Evolutionary conservation across 2,797 vertebrate species (phyloP).

Genomic region (Chaetophractus vellerosus): DNA sequence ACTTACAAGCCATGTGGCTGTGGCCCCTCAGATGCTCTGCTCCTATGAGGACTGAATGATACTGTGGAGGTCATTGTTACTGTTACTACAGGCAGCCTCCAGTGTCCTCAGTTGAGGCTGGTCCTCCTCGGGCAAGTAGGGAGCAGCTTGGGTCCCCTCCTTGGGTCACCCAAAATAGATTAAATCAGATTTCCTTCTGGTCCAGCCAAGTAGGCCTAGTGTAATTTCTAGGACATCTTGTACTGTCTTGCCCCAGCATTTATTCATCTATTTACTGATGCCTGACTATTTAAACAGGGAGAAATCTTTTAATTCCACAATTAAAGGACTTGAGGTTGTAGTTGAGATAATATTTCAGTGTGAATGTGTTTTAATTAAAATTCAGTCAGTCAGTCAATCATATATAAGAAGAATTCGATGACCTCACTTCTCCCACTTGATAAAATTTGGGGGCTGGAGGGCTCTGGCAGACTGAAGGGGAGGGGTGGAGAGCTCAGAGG

Average conservation of each 20-base stretch:
- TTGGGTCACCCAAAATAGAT: not conserved
- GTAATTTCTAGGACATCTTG: not conserved
- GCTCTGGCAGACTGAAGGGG: not conserved
- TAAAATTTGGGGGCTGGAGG: not conserved
- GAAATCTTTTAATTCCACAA: constrained; percentile 77
- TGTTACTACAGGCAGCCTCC: not conserved
- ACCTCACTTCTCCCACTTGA: not conserved
- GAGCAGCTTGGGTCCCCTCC: not conserved
- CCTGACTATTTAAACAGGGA: constrained; percentile 67
- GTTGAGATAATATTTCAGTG: constrained; percentile 73
- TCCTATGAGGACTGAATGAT: not conserved
- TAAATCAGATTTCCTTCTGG: not conserved
- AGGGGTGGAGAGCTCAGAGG: not conserved
- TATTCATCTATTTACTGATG: constrained; percentile 68
- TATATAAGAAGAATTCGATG: constrained; percentile 74
- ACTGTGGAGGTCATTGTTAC: accelerated
- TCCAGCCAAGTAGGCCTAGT: not conserved
- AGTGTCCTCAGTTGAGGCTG: too few relatives aligned
- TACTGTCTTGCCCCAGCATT: not conserved
- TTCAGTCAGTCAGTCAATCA: constrained; percentile 70
- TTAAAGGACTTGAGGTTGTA: constrained; percentile 72
- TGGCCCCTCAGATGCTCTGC: accelerated
- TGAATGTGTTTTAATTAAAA: constrained; percentile 83
- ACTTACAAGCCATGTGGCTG: not conserved
- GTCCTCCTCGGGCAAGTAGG: not conserved